These are phyloP conservation scores for Rynchops niger DNA, from an alignment of 2,113 vertebrate species.

Conservation along the genomic window DNA sequence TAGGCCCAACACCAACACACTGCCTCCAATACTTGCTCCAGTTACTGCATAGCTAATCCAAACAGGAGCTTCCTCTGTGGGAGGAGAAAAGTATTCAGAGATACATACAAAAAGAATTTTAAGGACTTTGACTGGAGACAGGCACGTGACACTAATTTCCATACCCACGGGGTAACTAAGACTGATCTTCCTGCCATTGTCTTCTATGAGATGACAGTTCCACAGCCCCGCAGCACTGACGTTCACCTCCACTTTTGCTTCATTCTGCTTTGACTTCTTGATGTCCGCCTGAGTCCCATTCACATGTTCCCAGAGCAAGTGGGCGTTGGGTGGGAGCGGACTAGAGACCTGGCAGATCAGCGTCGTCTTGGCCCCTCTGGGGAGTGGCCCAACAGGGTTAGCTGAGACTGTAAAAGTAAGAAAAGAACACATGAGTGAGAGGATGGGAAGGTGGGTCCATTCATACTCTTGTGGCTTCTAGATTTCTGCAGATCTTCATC, in stretches of 20 bases:
- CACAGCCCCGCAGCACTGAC: constrained; percentile 19
- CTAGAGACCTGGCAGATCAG: constrained; percentile 42
- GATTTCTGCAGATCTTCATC: background rate
- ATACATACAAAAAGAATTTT: background rate
- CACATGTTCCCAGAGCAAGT: constrained; percentile 15
- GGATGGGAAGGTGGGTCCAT: background rate
- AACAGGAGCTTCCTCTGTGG: background rate
- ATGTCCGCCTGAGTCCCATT: background rate
- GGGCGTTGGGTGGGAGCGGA: background rate
- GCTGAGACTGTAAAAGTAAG: constrained; percentile 40
- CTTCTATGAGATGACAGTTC: constrained; percentile 48
- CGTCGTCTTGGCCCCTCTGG: background rate
- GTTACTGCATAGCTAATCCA: background rate
- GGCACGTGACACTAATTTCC: background rate
- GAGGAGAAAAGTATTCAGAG: background rate
- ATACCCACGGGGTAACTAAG: constrained; percentile 33
- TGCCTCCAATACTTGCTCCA: background rate
- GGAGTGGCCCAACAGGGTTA: background rate
- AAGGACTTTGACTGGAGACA: background rate
- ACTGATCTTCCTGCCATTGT: background rate
- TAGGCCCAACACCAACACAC: background rate
- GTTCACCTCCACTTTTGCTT: background rate
- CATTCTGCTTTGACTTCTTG: background rate
- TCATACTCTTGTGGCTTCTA: background rate
- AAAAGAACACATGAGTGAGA: background rate